Evolutionary conservation across 1,140 invertebrate species (phyloP).

Genomic region (Drosophila equinoxialis): DNA sequence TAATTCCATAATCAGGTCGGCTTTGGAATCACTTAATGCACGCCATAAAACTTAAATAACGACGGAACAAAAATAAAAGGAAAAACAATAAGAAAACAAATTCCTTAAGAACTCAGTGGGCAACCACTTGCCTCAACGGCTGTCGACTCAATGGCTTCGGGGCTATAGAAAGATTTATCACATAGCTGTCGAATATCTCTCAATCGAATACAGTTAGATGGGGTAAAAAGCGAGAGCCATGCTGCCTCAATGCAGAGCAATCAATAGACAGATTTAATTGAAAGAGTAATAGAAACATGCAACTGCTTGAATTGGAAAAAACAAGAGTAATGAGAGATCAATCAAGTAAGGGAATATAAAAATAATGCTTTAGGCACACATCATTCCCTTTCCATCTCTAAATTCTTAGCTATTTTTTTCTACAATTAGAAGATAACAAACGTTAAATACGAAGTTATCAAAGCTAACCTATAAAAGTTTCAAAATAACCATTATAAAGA

Average conservation of each 20-base stretch:
- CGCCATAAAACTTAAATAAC: slow-evolving; percentile 36
- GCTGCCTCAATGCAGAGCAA: slow-evolving; percentile 31
- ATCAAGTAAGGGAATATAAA: not conserved
- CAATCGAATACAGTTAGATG: slow-evolving; percentile 46
- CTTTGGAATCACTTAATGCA: slow-evolving; percentile 28
- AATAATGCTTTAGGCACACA: not conserved
- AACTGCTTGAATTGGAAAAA: not conserved
- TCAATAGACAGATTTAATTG: slow-evolving; percentile 11
- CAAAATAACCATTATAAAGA: slow-evolving; percentile 57
- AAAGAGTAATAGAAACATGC: not conserved
- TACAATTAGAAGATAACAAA: slow-evolving; percentile 27
- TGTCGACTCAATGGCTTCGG: slow-evolving; percentile 35
- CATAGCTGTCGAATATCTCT: slow-evolving; percentile 52
- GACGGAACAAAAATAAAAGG: not conserved
- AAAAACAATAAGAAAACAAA: not conserved
- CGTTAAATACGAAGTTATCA: slow-evolving; percentile 7
- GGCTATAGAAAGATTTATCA: slow-evolving; percentile 37
- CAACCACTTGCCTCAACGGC: slow-evolving; percentile 42
- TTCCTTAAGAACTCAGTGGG: slow-evolving; percentile 8
- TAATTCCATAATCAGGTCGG: slow-evolving; percentile 53
- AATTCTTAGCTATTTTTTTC: not conserved
- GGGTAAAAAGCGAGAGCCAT: slow-evolving; percentile 9
- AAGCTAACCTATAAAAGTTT: slow-evolving; percentile 48
- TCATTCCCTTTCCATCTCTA: not conserved
- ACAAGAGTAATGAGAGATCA: not conserved